A percentile compares a stretch with the other conserved stretches of the same genome.
Conservation (phyloP, 1,140 invertebrate species). For the Neodiprion pinetum region DNA sequence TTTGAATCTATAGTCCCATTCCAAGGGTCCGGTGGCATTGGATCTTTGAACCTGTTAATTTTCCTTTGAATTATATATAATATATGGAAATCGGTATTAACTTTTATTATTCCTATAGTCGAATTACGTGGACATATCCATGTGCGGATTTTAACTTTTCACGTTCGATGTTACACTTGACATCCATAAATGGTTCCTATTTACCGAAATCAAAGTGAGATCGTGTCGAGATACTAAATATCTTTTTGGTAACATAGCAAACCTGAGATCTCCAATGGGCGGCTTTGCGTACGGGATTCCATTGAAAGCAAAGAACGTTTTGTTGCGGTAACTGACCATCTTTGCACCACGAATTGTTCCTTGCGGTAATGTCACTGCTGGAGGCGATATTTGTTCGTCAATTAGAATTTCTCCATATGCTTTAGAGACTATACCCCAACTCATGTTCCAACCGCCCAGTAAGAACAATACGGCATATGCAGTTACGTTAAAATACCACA, state of each 20-base stretch:
- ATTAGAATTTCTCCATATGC: neutral
- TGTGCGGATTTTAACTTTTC: neutral
- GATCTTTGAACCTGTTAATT: too few relatives aligned
- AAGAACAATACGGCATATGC: neutral
- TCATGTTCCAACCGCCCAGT: neutral
- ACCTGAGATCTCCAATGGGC: neutral
- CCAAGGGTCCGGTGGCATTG: too few relatives aligned
- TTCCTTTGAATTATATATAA: too few relatives aligned
- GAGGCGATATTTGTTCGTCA: neutral
- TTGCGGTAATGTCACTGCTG: neutral
- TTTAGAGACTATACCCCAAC: neutral
- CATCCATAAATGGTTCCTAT: neutral
- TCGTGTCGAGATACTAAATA: too few relatives aligned
- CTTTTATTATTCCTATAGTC: too few relatives aligned
- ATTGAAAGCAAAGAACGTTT: neutral
- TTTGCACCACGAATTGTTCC: neutral
- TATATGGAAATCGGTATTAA: too few relatives aligned
- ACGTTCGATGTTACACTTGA: neutral
- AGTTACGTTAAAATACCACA: neutral
- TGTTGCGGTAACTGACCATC: neutral
- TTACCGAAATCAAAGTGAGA: too few relatives aligned
- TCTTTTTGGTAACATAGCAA: neutral
- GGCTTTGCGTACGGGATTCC: neutral
- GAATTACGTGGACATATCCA: neutral
- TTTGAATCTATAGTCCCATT: too few relatives aligned